Evolutionary conservation across 2,113 vertebrate genomes (phyloP).

Genomic region (Hystrix brachyura): DNA sequence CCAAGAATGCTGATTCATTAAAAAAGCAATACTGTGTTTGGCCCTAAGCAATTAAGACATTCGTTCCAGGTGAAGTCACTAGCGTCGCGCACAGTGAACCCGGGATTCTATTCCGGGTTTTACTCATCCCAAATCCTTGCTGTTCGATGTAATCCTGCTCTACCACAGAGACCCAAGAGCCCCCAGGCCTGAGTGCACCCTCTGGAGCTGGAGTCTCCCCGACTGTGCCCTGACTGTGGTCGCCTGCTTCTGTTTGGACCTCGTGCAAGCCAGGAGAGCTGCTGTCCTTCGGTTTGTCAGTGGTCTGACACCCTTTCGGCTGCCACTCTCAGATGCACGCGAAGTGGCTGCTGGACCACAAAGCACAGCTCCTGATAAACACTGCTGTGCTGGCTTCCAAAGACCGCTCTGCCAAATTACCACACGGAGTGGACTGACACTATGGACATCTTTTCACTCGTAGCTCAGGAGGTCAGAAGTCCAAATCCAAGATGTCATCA

Average conservation of each 20-base stretch:
- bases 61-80: background rate
- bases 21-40: background rate
- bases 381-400: background rate
- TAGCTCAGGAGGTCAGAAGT: background rate
- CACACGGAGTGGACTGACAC: background rate
- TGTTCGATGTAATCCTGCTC: background rate
- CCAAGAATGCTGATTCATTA: slow-evolving; percentile 42
- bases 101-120: background rate
- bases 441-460: background rate
- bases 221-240: background rate
- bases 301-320: background rate
- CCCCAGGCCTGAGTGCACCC: background rate
- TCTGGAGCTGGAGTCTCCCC: too few relatives aligned
- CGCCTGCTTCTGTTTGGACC: background rate
- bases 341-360: background rate
- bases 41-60: background rate
- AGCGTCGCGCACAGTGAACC: background rate
- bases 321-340: background rate
- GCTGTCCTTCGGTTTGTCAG: background rate
- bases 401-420: background rate
- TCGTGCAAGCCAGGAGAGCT: background rate
- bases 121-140: background rate
- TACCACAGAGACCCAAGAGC: background rate
- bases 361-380: background rate
- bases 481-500: background rate